Percentiles rank a stretch among this genome's conserved stretches.
Conservation (phyloP, 2,113 vertebrate species). For the Microcebus murinus region DNA sequence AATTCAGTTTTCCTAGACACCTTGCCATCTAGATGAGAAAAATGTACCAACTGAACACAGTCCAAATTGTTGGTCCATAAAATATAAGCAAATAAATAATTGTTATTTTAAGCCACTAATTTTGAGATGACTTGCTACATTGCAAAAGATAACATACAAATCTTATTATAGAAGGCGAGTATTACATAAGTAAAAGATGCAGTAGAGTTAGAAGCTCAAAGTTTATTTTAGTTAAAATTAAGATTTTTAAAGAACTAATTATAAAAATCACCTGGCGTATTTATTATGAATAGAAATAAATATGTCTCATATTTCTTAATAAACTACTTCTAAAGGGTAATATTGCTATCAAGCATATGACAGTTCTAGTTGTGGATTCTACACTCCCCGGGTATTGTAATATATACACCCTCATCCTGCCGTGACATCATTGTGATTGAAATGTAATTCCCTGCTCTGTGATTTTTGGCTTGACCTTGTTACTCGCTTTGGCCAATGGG, state of each 20-base stretch:
- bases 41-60: not conserved
- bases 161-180: not conserved
- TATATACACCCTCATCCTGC: not conserved
- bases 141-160: not conserved
- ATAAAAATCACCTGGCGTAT: not conserved
- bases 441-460: not conserved
- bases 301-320: not conserved
- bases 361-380: not conserved
- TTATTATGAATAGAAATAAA: not conserved
- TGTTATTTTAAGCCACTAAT: not conserved
- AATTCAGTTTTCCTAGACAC: not conserved
- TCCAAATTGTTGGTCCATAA: not conserved
- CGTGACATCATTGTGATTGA: not conserved
- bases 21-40: not conserved
- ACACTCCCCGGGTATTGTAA: fast-evolving
- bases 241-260: not conserved
- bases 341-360: not conserved
- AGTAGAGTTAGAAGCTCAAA: not conserved
- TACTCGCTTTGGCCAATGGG: not conserved
- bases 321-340: not conserved
- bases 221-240: not conserved
- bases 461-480: not conserved
- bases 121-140: not conserved
- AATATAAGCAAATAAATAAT: conserved; percentile 15
- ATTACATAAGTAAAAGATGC: not conserved